Conservation (phyloP, 2,113 vertebrate genomes). For the Agelaius tricolor region DNA sequence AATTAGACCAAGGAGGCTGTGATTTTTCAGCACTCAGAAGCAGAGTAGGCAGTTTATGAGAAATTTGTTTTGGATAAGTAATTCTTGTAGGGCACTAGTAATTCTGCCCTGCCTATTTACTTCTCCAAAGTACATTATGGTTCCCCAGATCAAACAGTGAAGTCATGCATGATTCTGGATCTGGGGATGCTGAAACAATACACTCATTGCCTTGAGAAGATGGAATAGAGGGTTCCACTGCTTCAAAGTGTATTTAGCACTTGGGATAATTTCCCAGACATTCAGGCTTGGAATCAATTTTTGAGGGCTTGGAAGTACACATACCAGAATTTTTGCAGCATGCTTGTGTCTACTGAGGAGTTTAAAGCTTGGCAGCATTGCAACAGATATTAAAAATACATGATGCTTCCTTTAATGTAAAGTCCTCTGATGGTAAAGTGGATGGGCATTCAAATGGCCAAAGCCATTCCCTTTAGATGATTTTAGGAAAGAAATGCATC, state of each 20-base stretch:
- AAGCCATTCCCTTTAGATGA: constrained; percentile 29
- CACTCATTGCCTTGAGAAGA: neutral
- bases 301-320: neutral
- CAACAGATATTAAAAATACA: neutral
- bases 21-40: neutral
- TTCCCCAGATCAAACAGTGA: neutral
- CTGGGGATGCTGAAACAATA: neutral
- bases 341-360: neutral
- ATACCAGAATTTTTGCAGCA: neutral
- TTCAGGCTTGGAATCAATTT: neutral
- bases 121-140: neutral
- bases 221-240: neutral
- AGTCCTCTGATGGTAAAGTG: constrained; percentile 17
- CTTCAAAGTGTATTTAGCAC: neutral
- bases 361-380: neutral
- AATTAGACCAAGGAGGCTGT: neutral
- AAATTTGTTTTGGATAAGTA: neutral
- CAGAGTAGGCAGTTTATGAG: neutral
- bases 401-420: neutral
- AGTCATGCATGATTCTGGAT: neutral
- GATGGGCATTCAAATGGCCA: neutral
- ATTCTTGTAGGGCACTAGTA: neutral
- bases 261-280: neutral
- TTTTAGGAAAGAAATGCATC: constrained; percentile 20
- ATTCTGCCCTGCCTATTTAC: neutral